phyloP scores from a whole-genome alignment of 2,888 invertebrate genomes.

The Drosophila parthenogenetica region DNA sequence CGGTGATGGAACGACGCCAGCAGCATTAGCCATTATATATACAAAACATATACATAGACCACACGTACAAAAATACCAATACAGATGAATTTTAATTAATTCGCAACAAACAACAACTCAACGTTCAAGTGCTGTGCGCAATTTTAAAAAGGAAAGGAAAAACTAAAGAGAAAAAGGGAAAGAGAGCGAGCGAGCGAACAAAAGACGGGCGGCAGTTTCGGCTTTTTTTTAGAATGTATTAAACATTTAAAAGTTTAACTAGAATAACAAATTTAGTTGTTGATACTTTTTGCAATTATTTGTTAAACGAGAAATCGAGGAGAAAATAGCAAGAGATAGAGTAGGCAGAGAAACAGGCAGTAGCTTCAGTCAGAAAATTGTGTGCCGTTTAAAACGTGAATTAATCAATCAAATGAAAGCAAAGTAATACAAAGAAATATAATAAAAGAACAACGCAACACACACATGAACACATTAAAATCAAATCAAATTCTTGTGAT shows the following conservation, averaged over 20 bases:
- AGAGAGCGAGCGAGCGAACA: conserved; percentile 27
- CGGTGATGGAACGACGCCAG: conserved; percentile 52
- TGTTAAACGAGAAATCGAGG: conserved; percentile 62
- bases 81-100: conserved; percentile 53
- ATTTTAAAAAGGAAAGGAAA: conserved; percentile 25
- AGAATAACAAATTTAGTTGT: conserved; percentile 82
- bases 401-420: conserved; percentile 41
- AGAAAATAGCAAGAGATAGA: conserved; percentile 9
- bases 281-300: conserved; percentile 81
- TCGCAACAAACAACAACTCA: conserved; percentile 42
- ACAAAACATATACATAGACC: conserved; percentile 15
- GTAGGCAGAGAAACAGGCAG: conserved; percentile 22
- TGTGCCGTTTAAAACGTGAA: conserved; percentile 58
- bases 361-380: conserved; percentile 59
- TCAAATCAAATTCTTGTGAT: conserved; percentile 79
- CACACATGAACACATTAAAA: conserved; percentile 42
- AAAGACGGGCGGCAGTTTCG: conserved; percentile 71
- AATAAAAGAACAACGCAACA: conserved; percentile 23
- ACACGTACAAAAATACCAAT: conserved; percentile 15
- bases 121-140: conserved; percentile 32
- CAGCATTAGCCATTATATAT: conserved; percentile 36
- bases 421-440: conserved; percentile 36
- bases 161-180: conserved; percentile 25
- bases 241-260: conserved; percentile 76
- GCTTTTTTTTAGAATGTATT: conserved; percentile 77